Evolutionary conservation across 2,797 vertebrate genomes (phyloP), one percentile per base, ranked within the genome.

Genomic region (Tangara arthus): DNA sequence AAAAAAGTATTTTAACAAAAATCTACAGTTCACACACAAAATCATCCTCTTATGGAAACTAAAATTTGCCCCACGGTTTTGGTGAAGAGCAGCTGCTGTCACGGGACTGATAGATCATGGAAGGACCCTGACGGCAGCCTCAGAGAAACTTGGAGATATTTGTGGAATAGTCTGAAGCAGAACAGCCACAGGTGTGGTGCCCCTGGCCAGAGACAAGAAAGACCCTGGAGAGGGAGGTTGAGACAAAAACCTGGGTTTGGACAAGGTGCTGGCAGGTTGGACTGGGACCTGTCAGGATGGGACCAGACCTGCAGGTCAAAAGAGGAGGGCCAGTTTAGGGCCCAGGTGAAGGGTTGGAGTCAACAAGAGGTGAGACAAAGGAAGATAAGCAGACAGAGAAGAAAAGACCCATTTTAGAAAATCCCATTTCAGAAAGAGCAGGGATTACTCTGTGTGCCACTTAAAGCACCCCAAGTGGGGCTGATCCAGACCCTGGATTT

Each of bases 191-290:
- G 27, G 30, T 57, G 21, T 32, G 16, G 22, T 52, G 28, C 9
- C 5, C 11, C 5, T 15, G 30, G 34, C 19, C 3, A 4, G 13
- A 42, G 46, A 41, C 44, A 59, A 41, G 28, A 57, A 82, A 56
- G 28, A 9, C 11, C 17, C 26, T 78, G 42, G n/a, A 56, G 16
- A 64, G 7, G 22, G 24, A 50, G 14, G 24, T 7, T 8, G 24
- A 8, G 21, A 84, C 15, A 44, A 78, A 81, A 71, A 21, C 8
- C 11, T 30, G 26, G 4, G 6, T 69, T 70, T 64, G 53, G 24
- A 24, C 35, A 73, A 47, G 5, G 44, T 37, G 8, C 9, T 69
- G 0, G 0, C 15, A 42, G 35, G 19, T 7, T 0, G 0, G 19
- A 52, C 34, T 46, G 37, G 10, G 15, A 63, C 6, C 4, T 19